phyloP scores from a whole-genome alignment of 2,113 vertebrate species.

The Suncus etruscus region DNA sequence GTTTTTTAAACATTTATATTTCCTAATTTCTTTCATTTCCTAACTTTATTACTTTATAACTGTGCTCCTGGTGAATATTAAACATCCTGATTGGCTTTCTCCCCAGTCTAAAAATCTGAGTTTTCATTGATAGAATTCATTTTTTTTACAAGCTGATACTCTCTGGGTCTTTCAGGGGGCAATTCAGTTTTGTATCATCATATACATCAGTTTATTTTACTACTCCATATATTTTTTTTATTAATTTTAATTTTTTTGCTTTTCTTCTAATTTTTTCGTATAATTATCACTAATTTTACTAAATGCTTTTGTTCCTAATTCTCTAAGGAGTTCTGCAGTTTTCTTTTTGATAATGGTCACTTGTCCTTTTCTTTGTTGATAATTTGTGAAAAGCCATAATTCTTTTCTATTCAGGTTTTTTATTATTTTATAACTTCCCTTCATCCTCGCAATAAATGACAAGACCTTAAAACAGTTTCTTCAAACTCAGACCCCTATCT shows the following conservation, averaged over 20 bases:
- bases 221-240: neutral
- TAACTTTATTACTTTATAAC: neutral
- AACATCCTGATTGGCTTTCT: neutral
- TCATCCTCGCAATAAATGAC: neutral
- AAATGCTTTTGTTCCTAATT: conserved; percentile 2
- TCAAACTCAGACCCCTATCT: too few relatives aligned
- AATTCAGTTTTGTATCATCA: conserved; percentile 10
- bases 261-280: conserved; percentile 16
- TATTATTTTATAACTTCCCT: neutral
- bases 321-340: conserved; percentile 3
- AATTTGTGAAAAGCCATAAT: conserved; percentile 22
- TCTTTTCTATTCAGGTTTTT: neutral
- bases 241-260: neutral
- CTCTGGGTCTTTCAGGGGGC: neutral
- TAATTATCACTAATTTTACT: conserved; percentile 3
- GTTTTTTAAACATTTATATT: neutral
- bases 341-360: conserved; percentile 32
- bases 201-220: neutral
- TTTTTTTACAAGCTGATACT: neutral
- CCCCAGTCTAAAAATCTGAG: neutral
- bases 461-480: neutral
- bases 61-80: neutral
- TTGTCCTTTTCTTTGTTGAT: neutral
- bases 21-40: neutral
- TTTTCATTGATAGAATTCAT: neutral